Conservation (phyloP, 2,113 vertebrate genomes). For the Eubucco bourcierii region DNA sequence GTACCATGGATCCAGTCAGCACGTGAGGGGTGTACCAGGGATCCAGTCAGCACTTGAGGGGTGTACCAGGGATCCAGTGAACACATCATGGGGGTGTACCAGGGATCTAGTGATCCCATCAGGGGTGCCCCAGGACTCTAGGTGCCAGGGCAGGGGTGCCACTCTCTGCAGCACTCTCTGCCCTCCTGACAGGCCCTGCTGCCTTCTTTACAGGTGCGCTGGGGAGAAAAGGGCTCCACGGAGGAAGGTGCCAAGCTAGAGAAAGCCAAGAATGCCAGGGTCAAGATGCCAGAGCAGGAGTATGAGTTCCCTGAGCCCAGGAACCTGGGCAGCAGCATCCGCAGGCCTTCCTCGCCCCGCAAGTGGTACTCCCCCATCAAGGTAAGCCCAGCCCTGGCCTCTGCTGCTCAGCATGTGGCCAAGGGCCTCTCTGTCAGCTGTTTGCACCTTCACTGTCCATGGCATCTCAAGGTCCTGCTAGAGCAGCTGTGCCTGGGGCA, state of each 20-base stretch:
- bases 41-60: too few relatives aligned
- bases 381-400: constrained; percentile 65
- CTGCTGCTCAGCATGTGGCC: not conserved
- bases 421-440: not conserved
- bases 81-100: too few relatives aligned
- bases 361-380: constrained; percentile 98
- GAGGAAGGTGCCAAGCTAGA: constrained; percentile 97
- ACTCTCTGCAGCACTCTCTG: not conserved
- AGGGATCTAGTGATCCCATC: too few relatives aligned
- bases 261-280: constrained; percentile 95
- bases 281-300: constrained; percentile 97
- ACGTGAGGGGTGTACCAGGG: too few relatives aligned
- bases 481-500: not conserved
- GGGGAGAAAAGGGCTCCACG: constrained; percentile 96
- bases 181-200: not conserved
- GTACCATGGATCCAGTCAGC: too few relatives aligned
- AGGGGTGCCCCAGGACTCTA: not conserved
- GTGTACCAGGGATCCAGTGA: too few relatives aligned
- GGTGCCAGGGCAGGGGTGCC: not conserved
- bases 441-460: not conserved
- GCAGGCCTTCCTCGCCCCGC: constrained; percentile 77
- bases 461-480: not conserved
- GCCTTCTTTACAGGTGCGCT: constrained; percentile 84
- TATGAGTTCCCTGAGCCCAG: constrained; percentile 79
- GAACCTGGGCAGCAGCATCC: constrained; percentile 84